These are phyloP conservation scores for Mesoclemmys tuberculata DNA, from an alignment of 2,113 vertebrate genomes.

Conservation along the genomic window DNA sequence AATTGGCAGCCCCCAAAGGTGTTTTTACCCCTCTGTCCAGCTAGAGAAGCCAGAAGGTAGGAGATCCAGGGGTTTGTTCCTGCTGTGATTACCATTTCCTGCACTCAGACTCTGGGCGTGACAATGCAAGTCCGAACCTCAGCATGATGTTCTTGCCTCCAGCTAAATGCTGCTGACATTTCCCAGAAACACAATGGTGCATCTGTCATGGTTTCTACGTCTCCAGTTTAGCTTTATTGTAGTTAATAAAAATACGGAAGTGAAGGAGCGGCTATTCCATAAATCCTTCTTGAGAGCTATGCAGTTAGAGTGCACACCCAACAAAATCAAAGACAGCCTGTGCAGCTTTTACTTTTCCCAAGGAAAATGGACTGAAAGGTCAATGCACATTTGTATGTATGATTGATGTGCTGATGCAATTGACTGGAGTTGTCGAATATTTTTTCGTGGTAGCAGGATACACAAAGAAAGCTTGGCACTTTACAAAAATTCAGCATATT, in stretches of 20 bases:
- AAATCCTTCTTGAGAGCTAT: background rate
- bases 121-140: background rate
- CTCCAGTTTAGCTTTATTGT: background rate
- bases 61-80: background rate
- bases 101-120: background rate
- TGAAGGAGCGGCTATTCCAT: background rate
- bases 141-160: background rate
- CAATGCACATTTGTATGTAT: rapidly evolving
- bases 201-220: background rate
- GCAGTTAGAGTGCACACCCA: background rate
- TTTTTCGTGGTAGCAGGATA: background rate
- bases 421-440: background rate
- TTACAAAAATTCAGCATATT: background rate
- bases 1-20: background rate
- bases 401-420: background rate
- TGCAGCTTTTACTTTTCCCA: background rate
- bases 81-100: background rate
- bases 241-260: background rate
- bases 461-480: rapidly evolving
- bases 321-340: background rate
- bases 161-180: constrained; percentile 24
- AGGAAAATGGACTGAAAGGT: background rate
- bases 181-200: constrained; percentile 9
- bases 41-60: background rate
- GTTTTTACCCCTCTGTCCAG: background rate